These are phyloP conservation scores for Zophobas morio DNA, from an alignment of 1,140 invertebrate species.

Conservation along the genomic window DNA sequence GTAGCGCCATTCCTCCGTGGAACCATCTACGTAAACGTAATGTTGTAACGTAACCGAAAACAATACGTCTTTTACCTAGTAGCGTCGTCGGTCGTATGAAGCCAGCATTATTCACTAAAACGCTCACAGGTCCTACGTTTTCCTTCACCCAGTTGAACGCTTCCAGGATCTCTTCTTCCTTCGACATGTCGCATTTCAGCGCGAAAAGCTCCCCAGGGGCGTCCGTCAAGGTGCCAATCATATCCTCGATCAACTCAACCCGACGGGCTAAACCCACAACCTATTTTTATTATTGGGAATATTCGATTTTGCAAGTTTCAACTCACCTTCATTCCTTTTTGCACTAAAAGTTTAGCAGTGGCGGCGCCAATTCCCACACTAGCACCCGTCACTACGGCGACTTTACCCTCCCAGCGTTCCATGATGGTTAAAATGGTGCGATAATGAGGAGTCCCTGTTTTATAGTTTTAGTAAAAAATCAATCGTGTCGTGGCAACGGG, in stretches of 20 bases:
- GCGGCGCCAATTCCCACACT: conserved; percentile 22
- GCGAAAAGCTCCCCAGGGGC: conserved; percentile 67
- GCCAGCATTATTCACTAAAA: conserved; percentile 84
- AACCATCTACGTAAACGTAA: conserved; percentile 50
- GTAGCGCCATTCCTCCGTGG: conserved; percentile 61
- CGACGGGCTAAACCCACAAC: conserved; percentile 51
- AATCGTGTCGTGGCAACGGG: conserved; percentile 29
- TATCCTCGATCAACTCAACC: conserved; percentile 45
- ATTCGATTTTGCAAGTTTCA: neutral
- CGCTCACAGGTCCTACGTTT: conserved; percentile 75
- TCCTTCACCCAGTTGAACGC: conserved; percentile 77
- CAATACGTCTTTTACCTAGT: conserved; percentile 48
- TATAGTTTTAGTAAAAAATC: conserved; percentile 12
- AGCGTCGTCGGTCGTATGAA: conserved; percentile 53
- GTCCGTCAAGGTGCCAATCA: conserved; percentile 17
- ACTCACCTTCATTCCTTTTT: conserved; percentile 28
- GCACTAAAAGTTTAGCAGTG: conserved; percentile 11
- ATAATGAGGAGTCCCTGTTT: neutral
- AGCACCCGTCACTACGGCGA: conserved; percentile 18
- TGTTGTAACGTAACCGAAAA: neutral
- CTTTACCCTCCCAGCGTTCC: conserved; percentile 27
- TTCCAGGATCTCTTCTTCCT: conserved; percentile 75
- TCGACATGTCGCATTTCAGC: conserved; percentile 76
- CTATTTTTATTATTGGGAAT: neutral
- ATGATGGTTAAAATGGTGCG: neutral